Evolutionary conservation across 2,888 invertebrate species (phyloP), one percentile per base, ranked within the genome.

Genomic region (Patella ulyssiponensis): DNA sequence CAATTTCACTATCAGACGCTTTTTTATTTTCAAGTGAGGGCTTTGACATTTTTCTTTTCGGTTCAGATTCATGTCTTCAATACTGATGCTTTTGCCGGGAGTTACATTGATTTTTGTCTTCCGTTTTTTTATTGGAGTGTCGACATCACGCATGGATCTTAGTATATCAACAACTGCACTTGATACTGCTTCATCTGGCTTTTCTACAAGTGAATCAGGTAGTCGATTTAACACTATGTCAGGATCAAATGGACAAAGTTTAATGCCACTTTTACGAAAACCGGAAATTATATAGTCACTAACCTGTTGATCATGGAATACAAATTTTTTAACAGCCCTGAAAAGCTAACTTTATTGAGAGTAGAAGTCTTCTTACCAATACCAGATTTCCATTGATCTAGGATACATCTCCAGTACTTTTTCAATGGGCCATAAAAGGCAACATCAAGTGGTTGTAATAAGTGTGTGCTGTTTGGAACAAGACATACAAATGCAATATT

Each of bases 401-500:
- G 77, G 15, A 78, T 44, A n/a, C 58, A 71, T 54, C 80, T 54
- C 83, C 81, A 83, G 23, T 52, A 58, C 27, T 23, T 72, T 56
- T 83, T 83, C 73, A 83, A 69, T n/a, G 56, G 56, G 3, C 56
- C 56, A 56, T 56, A 56, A n/a, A 56, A 56, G 9, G 56, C 56
- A 56, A 81, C 83, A 79, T 85, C 84, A 5, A 84, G 78, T 44
- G 84, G 84, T 71, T 85, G 83, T n/a, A 72, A 71, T 51, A 84
- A 78, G 56, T 85, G 82, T 44, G 83, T 84, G 54, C 72, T 53
- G 56, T 86, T 85, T 51, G 83, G 79, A 3, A 81, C 82, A 17
- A 85, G 58, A 71, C 76, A 79, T 27, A 82, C 73, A 83, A 92
- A 91, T n/a, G 77, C 73, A 69, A 92, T 91, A 80, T 90, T 81